These are phyloP conservation scores for Pygmarrhopalites habei DNA, from an alignment of 1,140 invertebrate species.

Conservation along the genomic window DNA sequence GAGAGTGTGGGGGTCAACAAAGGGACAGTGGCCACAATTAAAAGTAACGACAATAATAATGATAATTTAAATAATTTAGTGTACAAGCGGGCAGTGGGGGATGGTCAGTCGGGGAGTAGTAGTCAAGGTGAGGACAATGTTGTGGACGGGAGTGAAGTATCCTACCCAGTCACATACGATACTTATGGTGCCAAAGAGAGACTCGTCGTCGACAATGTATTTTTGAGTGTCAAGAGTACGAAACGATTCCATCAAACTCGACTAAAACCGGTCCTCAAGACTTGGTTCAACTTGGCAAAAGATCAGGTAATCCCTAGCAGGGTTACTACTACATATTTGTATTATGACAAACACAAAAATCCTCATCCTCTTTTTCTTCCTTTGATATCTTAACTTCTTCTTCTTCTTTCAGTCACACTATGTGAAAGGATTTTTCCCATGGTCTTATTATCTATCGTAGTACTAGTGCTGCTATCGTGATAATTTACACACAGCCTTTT, in stretches of 20 bases:
- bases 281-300: conserved; percentile 85
- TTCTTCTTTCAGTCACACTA: too few relatives aligned
- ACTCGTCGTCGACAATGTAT: conserved; percentile 64
- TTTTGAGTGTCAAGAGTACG: conserved; percentile 91
- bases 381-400: too few relatives aligned
- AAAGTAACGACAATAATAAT: not conserved
- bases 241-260: conserved; percentile 74
- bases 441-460: too few relatives aligned
- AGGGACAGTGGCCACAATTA: not conserved
- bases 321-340: too few relatives aligned
- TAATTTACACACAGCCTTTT: too few relatives aligned
- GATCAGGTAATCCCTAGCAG: conserved; percentile 79
- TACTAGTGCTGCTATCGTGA: too few relatives aligned
- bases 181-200: not conserved
- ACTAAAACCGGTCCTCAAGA: conserved; percentile 77
- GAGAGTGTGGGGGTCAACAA: not conserved
- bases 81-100: not conserved
- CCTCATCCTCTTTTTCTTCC: too few relatives aligned
- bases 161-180: not conserved
- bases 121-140: not conserved
- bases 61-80: too few relatives aligned
- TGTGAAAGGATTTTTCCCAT: too few relatives aligned
- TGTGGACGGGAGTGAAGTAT: not conserved
- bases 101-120: not conserved
- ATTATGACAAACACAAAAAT: too few relatives aligned